Evolutionary conservation across 1,140 invertebrate genomes (phyloP).

Genomic region (Maconellicoccus hirsutus): DNA sequence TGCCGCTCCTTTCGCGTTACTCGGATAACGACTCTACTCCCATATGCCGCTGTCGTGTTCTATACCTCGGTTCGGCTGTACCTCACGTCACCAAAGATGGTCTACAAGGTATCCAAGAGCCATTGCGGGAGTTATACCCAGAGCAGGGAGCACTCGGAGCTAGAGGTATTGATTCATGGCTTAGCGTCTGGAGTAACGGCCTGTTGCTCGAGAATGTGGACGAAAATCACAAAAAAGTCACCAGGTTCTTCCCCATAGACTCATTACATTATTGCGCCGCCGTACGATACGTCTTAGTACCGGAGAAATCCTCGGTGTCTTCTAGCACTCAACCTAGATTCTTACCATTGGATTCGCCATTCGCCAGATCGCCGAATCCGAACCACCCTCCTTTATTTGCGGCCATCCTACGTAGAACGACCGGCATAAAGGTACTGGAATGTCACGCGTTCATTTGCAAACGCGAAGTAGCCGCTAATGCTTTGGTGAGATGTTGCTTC

Average conservation of each 20-base stretch:
- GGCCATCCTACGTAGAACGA: slow-evolving; percentile 84
- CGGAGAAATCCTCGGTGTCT: slow-evolving; percentile 39
- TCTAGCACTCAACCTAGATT: slow-evolving; percentile 61
- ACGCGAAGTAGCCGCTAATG: slow-evolving; percentile 85
- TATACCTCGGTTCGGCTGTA: slow-evolving; percentile 94
- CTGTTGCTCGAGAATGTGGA: slow-evolving; percentile 92
- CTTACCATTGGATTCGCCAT: slow-evolving; percentile 90
- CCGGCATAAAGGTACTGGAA: slow-evolving; percentile 97
- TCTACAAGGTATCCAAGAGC: slow-evolving; percentile 93
- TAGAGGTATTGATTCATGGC: slow-evolving; percentile 91
- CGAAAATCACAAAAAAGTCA: slow-evolving; percentile 86
- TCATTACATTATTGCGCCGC: slow-evolving; percentile 95
- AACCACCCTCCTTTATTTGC: slow-evolving; percentile 92
- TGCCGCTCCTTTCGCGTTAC: slow-evolving; percentile 16
- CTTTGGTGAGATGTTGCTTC: slow-evolving; percentile 85
- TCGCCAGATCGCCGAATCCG: slow-evolving; percentile 71
- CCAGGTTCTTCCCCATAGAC: slow-evolving; percentile 94
- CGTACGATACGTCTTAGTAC: slow-evolving; percentile 58
- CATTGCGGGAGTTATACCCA: slow-evolving; percentile 89
- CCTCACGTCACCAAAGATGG: slow-evolving; percentile 97
- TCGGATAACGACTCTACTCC: slow-evolving; percentile 58
- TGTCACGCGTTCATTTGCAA: slow-evolving; percentile 99
- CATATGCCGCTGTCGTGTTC: slow-evolving; percentile 89
- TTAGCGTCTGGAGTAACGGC: slow-evolving; percentile 94
- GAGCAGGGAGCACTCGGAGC: slow-evolving; percentile 73